A percentile compares a stretch with the other conserved stretches of the same genome.
Evolutionary conservation across 2,113 vertebrate species (phyloP).

Genomic region (Siniperca chuatsi): DNA sequence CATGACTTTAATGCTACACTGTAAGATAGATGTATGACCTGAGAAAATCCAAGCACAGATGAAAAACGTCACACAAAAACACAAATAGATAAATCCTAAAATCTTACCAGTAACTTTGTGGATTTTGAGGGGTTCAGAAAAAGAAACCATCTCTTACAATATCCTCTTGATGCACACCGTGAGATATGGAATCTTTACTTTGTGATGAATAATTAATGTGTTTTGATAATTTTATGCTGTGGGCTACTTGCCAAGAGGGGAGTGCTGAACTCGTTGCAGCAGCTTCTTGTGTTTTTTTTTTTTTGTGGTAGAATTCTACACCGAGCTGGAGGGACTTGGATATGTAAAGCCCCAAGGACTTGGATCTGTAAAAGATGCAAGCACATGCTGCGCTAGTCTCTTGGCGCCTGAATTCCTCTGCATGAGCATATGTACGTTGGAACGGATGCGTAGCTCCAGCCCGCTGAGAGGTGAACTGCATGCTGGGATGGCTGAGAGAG

Average conservation of each 20-base stretch:
- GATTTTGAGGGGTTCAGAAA: constrained; percentile 9
- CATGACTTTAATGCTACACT: neutral
- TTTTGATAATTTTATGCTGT: constrained; percentile 67
- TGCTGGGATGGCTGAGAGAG: constrained; percentile 49
- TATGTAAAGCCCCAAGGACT: constrained; percentile 44
- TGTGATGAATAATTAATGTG: constrained; percentile 73
- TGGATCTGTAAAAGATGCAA: constrained; percentile 38
- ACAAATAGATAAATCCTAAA: constrained; percentile 16
- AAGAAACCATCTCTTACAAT: constrained; percentile 15
- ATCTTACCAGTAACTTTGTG: neutral
- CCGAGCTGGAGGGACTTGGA: constrained; percentile 31
- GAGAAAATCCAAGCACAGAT: neutral
- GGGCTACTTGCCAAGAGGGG: constrained; percentile 29
- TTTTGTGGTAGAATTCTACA: constrained; percentile 13
- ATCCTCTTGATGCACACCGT: constrained; percentile 29
- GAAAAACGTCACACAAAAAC: neutral
- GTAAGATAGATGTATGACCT: neutral
- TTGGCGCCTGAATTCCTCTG: constrained; percentile 49
- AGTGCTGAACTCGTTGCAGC: constrained; percentile 31
- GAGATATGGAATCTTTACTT: constrained; percentile 63
- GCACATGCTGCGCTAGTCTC: constrained; percentile 45
- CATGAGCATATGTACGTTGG: constrained; percentile 54
- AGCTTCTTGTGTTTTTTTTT: neutral
- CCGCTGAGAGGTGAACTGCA: constrained; percentile 51
- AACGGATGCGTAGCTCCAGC: constrained; percentile 22